Base-by-base conservation (phyloP, 2,888 invertebrate species). In the Ptychoptera albimana region DNA sequence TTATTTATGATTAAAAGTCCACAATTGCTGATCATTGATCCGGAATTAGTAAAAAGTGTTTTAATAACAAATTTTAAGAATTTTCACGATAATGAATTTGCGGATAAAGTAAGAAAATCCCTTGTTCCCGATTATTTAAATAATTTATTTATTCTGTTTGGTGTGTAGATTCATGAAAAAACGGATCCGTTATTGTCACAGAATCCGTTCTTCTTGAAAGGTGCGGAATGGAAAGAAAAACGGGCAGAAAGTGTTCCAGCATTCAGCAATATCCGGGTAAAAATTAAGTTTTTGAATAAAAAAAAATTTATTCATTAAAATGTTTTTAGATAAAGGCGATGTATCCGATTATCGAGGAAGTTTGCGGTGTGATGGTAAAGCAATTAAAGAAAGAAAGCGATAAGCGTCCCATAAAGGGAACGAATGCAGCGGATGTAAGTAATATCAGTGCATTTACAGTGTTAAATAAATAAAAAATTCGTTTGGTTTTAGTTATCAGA, bases 241-340 rank as follows among this genome's bases (percentile, higher is more conserved):
- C 60, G 74, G 7, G 55, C 60, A 1, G 67, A 68, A 49, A 50
- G 74, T 12, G 67, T 71, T 0, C 68, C 71, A 0, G 67, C 67
- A 2, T 64, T 74, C 29, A 70, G 72, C 1, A 56, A 60, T 10
- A 65, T 63, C 35, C 69, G 71, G 47, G 68, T 69, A 57, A 50
- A 53, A 48, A 23, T 39, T 1, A 3, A 37, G 2, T 8, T 34
- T 4, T 23, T 37, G 23, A 44, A 11, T 11, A 32, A n/a, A 2
- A 35, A 37, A 32, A 11, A 37, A 11, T 4, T 36, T 32, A 8
- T 12, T 13, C 2, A 1, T 4, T 12, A 43, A 39, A 45, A 45
- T 45, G n/a, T 5, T 31, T 35, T 47, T 13, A 63, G 64, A 50
- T 61, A 11, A 73, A 71, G 50, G 56, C 65, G 0, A 66, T 71